phyloP scores from a whole-genome alignment of 2,113 vertebrate species.

The Melanotaenia duboulayi region DNA sequence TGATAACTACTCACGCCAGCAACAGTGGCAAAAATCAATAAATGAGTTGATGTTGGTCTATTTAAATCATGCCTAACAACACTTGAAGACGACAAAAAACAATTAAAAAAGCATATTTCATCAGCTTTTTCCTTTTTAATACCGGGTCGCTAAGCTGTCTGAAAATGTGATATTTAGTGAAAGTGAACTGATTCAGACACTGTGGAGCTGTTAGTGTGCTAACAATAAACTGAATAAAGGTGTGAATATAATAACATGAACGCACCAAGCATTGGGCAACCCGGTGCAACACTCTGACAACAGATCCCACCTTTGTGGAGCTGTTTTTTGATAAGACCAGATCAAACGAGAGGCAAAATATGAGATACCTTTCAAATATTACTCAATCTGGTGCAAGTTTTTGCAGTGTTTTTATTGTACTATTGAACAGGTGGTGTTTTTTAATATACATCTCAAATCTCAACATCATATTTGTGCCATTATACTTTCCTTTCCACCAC shows the following conservation, averaged over 20 bases:
- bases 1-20: not conserved
- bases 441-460: not conserved
- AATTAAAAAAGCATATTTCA: not conserved
- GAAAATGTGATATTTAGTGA: not conserved
- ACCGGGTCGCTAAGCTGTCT: not conserved
- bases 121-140: not conserved
- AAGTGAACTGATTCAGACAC: not conserved
- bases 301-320: not conserved
- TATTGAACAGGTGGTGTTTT: not conserved
- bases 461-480: not conserved
- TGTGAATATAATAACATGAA: not conserved
- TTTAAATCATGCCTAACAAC: not conserved
- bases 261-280: not conserved
- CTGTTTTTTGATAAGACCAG: conserved; percentile 6
- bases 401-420: not conserved
- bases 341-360: conserved; percentile 27
- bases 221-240: not conserved
- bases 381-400: conserved; percentile 20
- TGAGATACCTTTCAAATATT: conserved; percentile 1
- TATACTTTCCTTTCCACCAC: conserved; percentile 2
- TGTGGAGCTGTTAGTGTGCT: not conserved
- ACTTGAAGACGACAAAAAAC: not conserved
- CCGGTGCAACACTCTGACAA: not conserved
- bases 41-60: not conserved
- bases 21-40: not conserved